phyloP scores from a whole-genome alignment of 2,113 vertebrate genomes.

The Aptenodytes patagonicus region DNA sequence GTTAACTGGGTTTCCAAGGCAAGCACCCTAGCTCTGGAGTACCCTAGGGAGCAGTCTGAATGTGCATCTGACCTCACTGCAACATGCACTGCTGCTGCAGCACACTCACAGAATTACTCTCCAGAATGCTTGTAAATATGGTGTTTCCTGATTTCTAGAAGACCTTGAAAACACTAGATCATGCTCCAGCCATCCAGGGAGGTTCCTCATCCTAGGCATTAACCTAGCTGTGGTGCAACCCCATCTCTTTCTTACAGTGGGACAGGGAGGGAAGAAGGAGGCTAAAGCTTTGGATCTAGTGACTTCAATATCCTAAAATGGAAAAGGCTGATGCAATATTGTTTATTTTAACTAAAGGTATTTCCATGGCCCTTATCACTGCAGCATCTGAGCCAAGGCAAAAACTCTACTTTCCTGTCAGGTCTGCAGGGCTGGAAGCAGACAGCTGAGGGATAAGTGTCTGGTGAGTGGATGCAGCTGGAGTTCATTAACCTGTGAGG shows the following conservation, averaged over 20 bases:
- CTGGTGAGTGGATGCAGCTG: conserved; percentile 33
- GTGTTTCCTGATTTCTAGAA: neutral
- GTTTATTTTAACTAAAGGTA: conserved; percentile 38
- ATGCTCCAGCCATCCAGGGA: neutral
- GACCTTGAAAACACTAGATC: neutral
- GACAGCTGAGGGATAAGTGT: neutral
- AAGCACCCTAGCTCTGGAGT: neutral
- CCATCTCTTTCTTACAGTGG: neutral
- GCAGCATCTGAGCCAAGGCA: conserved; percentile 12
- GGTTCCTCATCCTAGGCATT: neutral
- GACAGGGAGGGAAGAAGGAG: neutral
- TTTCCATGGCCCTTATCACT: conserved; percentile 27
- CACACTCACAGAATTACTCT: neutral
- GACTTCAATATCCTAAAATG: neutral
- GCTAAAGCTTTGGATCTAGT: neutral
- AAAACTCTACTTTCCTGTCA: conserved; percentile 3
- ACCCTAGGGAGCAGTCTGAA: neutral
- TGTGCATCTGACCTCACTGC: neutral
- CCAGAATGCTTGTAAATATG: neutral
- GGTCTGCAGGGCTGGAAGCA: neutral
- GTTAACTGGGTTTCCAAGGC: neutral
- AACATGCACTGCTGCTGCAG: neutral
- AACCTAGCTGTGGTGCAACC: neutral
- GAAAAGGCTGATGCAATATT: neutral
- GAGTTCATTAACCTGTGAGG: neutral